Conservation (phyloP, 1,140 invertebrate genomes). For the Trachelipus rathkii region DNA sequence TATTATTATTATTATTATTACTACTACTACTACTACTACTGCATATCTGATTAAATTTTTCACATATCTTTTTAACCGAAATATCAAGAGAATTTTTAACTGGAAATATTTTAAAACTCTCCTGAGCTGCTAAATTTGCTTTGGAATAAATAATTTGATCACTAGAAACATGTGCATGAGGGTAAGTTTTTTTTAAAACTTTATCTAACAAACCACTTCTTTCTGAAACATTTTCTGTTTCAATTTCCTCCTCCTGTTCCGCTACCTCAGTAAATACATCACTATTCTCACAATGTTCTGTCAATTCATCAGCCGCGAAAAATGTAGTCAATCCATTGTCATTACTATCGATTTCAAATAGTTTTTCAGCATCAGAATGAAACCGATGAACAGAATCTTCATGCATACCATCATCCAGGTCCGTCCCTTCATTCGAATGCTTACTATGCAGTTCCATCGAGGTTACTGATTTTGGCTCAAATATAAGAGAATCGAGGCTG, state of each 20-base stretch:
- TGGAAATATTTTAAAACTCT: conserved; percentile 25
- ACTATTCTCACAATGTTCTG: background rate
- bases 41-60: too few species aligned
- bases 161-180: too few species aligned
- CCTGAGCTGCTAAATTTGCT: conserved; percentile 28
- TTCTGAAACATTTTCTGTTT: too few species aligned
- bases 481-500: conserved; percentile 49
- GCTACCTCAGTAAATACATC: background rate
- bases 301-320: background rate
- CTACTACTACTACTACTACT: too few species aligned
- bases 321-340: background rate
- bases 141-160: too few species aligned
- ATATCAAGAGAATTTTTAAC: background rate
- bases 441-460: conserved; percentile 36
- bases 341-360: background rate
- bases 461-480: conserved; percentile 48
- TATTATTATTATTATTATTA: too few species aligned
- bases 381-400: background rate
- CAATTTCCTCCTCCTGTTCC: conserved; percentile 26
- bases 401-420: conserved; percentile 23
- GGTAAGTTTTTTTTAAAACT: too few species aligned
- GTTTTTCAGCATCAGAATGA: background rate
- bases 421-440: background rate
- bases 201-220: too few species aligned
- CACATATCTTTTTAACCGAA: too few species aligned